A percentile compares a stretch with the other conserved stretches of the same genome.
Conservation (phyloP, 2,888 invertebrate genomes). For the Lepidocyrtinus sp. region DNA sequence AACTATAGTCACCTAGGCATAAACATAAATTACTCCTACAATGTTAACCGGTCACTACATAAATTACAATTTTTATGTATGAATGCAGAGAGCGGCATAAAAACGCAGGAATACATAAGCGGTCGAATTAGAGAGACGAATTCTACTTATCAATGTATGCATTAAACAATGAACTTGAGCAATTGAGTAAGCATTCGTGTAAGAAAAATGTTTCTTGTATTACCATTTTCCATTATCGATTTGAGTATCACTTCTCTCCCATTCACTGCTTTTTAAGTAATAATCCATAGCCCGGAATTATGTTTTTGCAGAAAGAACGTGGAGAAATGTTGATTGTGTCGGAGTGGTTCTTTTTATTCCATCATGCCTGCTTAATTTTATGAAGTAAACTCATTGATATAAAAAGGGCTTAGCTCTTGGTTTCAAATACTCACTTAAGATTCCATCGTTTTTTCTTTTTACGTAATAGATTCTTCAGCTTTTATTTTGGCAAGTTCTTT, state of each 20-base stretch:
- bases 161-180: not conserved
- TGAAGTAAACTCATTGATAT: slow-evolving; percentile 5
- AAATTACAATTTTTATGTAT: slow-evolving; percentile 44
- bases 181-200: slow-evolving; percentile 45
- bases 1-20: slow-evolving; percentile 30
- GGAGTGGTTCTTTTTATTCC: not conserved
- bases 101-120: not conserved
- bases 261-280: slow-evolving; percentile 12
- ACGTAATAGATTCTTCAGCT: not conserved
- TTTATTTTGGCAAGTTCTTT: too few species aligned
- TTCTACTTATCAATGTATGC: slow-evolving; percentile 2
- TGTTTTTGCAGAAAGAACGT: too few species aligned
- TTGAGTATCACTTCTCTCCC: slow-evolving; percentile 31
- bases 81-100: slow-evolving; percentile 5
- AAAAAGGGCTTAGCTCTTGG: slow-evolving; percentile 2
- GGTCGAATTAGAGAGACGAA: slow-evolving; percentile 4
- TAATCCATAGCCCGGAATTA: not conserved
- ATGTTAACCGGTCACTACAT: slow-evolving; percentile 48
- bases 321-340: not conserved
- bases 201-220: slow-evolving; percentile 4
- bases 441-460: too few species aligned
- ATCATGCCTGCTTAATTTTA: not conserved
- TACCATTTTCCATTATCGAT: slow-evolving; percentile 27
- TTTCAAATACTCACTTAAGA: too few species aligned
- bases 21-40: slow-evolving; percentile 53